Evolutionary conservation across 2,113 vertebrate genomes (phyloP), one percentile per base, ranked within the genome.

Genomic region (Hiodon alosoides): DNA sequence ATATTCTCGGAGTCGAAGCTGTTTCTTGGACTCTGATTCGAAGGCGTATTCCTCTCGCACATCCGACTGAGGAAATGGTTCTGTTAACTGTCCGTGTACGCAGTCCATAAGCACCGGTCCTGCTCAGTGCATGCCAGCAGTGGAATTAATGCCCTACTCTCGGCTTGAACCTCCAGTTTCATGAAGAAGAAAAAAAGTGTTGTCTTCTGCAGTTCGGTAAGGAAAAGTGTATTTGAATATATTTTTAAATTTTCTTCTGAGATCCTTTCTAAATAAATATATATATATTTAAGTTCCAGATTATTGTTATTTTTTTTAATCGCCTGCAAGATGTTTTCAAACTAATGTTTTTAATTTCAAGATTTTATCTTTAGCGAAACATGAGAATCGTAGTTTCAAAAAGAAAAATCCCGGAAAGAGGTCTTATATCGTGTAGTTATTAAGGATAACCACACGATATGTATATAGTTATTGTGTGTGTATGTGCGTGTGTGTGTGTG

Each of bases 41-140:
- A 31, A 31, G 31, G 31, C 31, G 31, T 31, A 31, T 31, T 31
- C 31, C 31, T 17, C 69, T 54, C 10, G 59, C 59, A 70, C 61
- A 46, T 47, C 46, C 70, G 61, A 9, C 55, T 58, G 78, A 61
- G 74, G 81, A 73, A 73, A 85, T 83, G 77, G 51, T 80, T 48
- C 60, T 60, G 59, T 57, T 74, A 17, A 60, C 66, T 67, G 52
- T 77, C 11, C 65, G 72, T 48, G 77, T 52, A 73, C 57, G 58
- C 76, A 72, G 47, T 48, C 62, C 14, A 60, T 67, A 52, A 59
- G 52, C 46, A 64, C 60, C 72, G 67, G 72, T 66, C 71, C 69
- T 70, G 65, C 71, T 69, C 69, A 72, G 48, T 74, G 46, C 76
- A 62, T 55, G 67, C 58, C 48, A 50, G 57, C 64, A 67, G 72